Evolutionary conservation across 1,140 invertebrate genomes (phyloP).

Genomic region (Ephestia elutella): DNA sequence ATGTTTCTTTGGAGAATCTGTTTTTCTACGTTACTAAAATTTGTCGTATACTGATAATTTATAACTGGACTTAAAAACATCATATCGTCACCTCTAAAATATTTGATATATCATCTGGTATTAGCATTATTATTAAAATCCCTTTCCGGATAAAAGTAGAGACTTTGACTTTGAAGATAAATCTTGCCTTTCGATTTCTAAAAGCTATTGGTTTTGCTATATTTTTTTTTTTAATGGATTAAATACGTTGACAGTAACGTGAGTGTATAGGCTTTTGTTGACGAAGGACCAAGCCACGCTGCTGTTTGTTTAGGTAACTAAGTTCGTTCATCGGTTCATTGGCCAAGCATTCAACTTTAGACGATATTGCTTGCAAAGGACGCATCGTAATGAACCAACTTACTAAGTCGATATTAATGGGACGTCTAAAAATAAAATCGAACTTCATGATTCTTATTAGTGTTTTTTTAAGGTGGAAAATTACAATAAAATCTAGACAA

Average conservation of each 20-base stretch:
- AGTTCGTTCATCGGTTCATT: slow-evolving; percentile 49
- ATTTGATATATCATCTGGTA: too few species aligned
- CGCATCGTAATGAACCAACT: slow-evolving; percentile 42
- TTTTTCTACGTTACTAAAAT: too few species aligned
- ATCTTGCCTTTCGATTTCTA: too few species aligned
- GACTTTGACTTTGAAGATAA: too few species aligned
- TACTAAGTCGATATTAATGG: slow-evolving; percentile 12
- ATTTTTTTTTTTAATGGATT: too few species aligned
- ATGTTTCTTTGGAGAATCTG: too few species aligned
- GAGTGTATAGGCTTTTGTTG: slow-evolving; percentile 39
- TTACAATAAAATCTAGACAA: not conserved
- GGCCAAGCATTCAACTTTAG: slow-evolving; percentile 55
- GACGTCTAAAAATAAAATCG: not conserved
- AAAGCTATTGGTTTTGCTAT: too few species aligned
- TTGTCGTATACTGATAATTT: too few species aligned
- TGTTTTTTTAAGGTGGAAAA: not conserved
- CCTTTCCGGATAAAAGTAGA: too few species aligned
- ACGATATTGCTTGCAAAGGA: slow-evolving; percentile 42
- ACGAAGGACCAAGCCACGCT: slow-evolving; percentile 30
- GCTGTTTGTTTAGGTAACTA: slow-evolving; percentile 64
- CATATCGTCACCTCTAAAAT: too few species aligned
- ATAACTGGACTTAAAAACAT: too few species aligned
- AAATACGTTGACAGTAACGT: slow-evolving; percentile 17
- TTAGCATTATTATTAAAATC: too few species aligned
- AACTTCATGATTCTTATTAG: not conserved